phyloP scores from a whole-genome alignment of 2,888 invertebrate species.

The Sussaba pulchella region DNA sequence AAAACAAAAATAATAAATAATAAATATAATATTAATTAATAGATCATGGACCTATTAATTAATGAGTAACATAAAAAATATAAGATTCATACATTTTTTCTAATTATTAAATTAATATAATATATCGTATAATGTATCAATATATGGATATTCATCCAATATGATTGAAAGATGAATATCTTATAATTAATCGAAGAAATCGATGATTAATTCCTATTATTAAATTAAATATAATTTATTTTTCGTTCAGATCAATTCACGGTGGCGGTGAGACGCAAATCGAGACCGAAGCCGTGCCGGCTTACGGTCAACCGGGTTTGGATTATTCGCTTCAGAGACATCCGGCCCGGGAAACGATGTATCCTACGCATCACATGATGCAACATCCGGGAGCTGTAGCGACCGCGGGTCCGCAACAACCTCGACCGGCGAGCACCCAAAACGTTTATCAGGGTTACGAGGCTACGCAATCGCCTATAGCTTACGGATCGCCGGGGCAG shows the following conservation, averaged over 20 bases:
- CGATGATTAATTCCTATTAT: too few species aligned
- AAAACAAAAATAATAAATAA: too few species aligned
- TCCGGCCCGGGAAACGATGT: conserved; percentile 85
- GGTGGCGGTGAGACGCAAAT: conserved; percentile 79
- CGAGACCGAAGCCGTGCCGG: conserved; percentile 82
- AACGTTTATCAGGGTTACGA: conserved; percentile 91
- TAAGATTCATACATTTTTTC: too few species aligned
- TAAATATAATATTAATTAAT: too few species aligned
- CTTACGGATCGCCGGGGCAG: conserved; percentile 88
- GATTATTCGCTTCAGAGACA: conserved; percentile 91
- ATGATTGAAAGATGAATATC: too few species aligned
- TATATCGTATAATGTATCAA: too few species aligned
- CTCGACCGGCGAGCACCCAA: conserved; percentile 89
- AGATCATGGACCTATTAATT: too few species aligned
- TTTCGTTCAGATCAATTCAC: conserved; percentile 85
- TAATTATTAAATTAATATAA: too few species aligned
- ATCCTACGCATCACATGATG: conserved; percentile 86
- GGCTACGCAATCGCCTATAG: conserved; percentile 90
- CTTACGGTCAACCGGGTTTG: conserved; percentile 87
- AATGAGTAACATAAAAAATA: too few species aligned
- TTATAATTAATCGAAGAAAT: too few species aligned
- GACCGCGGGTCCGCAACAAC: conserved; percentile 85
- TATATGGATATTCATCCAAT: too few species aligned
- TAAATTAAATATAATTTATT: too few species aligned
- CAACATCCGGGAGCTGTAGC: conserved; percentile 82